Evolutionary conservation across 2,888 invertebrate species (phyloP).

Genomic region (Volucella zonaria): DNA sequence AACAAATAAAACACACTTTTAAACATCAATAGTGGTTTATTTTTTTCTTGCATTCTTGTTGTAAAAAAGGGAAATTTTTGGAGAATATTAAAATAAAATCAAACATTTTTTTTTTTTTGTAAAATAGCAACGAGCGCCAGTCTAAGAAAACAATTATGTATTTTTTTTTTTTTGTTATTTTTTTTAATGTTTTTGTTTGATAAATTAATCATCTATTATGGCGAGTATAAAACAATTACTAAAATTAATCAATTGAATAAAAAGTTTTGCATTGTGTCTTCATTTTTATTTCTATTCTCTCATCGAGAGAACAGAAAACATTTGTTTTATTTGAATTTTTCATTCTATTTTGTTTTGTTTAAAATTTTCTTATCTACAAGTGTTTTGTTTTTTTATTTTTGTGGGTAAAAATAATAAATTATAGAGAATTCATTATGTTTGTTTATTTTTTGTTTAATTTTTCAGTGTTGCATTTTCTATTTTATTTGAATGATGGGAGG

Average conservation of each 20-base stretch:
- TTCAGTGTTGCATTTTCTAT: constrained; percentile 27
- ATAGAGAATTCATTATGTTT: neutral
- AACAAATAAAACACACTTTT: constrained; percentile 1
- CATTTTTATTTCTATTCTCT: constrained; percentile 18
- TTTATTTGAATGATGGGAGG: constrained; percentile 29
- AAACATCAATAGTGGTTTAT: constrained; percentile 19
- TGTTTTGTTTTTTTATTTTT: constrained; percentile 11
- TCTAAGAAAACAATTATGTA: constrained; percentile 40
- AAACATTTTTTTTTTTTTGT: constrained; percentile 9
- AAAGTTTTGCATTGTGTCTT: constrained; percentile 47
- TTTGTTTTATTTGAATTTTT: constrained; percentile 21
- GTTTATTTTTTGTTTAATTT: constrained; percentile 9
- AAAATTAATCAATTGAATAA: constrained; percentile 30
- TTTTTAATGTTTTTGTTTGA: constrained; percentile 30
- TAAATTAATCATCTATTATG: constrained; percentile 66
- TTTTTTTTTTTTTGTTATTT: constrained; percentile 43
- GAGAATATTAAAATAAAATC: constrained; percentile 18
- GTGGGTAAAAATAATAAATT: constrained; percentile 40
- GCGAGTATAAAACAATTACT: constrained; percentile 57
- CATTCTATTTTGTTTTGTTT: constrained; percentile 17
- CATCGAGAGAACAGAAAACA: neutral
- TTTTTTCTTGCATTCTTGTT: constrained; percentile 13
- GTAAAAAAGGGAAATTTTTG: constrained; percentile 28
- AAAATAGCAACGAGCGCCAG: constrained; percentile 14
- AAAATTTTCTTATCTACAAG: constrained; percentile 42